Base-by-base conservation (phyloP, 1,140 invertebrate genomes). In the Drosophila equinoxialis region DNA sequence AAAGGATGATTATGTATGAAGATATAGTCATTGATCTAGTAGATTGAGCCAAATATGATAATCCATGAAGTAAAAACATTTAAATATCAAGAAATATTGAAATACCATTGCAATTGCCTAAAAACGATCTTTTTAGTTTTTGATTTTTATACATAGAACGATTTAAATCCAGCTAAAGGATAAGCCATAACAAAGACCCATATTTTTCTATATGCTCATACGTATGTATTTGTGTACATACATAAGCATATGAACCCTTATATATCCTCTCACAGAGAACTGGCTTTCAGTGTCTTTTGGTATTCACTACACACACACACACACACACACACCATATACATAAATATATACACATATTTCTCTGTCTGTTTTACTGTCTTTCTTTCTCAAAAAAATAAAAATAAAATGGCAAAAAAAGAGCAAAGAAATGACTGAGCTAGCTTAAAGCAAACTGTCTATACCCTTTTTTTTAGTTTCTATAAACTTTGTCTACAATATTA, bases 311-410 rank as follows among this genome's bases (percentile, higher is more conserved):
- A 14, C 20, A 11, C 8, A 23, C 26, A 33, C 23, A 54, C 39
- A 54, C 35, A 20, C 48, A 33, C 10, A 33, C 14, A 23, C 10
- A 17, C 17, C 17, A 51, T 11, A 51, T 3, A 23, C 11, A 51
- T 17, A 51, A n/a, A n/a, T 61, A 54, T 17, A 33, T 45, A 48
- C 58, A 61, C 77, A 76, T 76, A 59, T 75, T 72, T 73, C n/a
- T 11, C 26, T 41, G 17, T 55, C 20, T 55, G 8, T 55, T 23
- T 67, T 6, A 23, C 3, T 41, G 20, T 41, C 39, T 51, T 60
- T 65, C 54, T 41, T 42, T 45, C 37, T 26, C 33, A 55, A 65
- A 71, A 37, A 42, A 37, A 42, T 0, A 42, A 42, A 45, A 45
- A 17, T 17, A 6, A 14, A 1, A 45, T 4, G 3, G 10, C 10